Conservation (phyloP, 1,140 invertebrate genomes). For the Idris sp. region DNA sequence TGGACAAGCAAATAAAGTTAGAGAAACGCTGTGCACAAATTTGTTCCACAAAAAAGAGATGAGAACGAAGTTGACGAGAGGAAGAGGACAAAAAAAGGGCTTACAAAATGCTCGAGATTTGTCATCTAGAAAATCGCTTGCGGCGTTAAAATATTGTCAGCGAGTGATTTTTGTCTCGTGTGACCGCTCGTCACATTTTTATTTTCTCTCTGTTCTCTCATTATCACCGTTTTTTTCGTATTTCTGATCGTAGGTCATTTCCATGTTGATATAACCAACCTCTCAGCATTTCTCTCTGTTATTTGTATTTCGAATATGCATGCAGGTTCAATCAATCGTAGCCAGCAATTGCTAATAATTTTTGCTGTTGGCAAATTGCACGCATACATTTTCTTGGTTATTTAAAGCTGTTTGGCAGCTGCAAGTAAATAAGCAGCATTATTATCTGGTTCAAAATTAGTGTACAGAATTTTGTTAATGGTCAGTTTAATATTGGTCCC, state of each 20-base stretch:
- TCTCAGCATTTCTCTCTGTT: slow-evolving; percentile 5
- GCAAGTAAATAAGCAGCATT: no score
- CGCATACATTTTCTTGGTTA: no score
- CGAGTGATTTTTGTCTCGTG: slow-evolving; percentile 65
- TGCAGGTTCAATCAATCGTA: slow-evolving; percentile 5
- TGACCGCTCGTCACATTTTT: slow-evolving; percentile 30
- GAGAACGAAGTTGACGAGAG: slow-evolving; percentile 9
- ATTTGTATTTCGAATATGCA: slow-evolving; percentile 8
- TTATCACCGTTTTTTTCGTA: slow-evolving; percentile 46
- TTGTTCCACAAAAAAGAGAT: slow-evolving; percentile 41
- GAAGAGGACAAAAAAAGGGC: slow-evolving; percentile 10
- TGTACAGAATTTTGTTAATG: no score
- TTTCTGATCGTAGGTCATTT: slow-evolving; percentile 40
- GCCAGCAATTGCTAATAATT: not conserved
- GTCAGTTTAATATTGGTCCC: no score
- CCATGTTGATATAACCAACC: slow-evolving; percentile 34
- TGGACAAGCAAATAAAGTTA: slow-evolving; percentile 4
- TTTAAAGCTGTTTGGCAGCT: no score
- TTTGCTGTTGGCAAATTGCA: slow-evolving; percentile 5
- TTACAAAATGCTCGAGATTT: slow-evolving; percentile 61
- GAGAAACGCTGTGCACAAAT: slow-evolving; percentile 31
- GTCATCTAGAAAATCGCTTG: slow-evolving; percentile 69
- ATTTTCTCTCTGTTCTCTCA: slow-evolving; percentile 14
- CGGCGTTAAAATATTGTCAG: slow-evolving; percentile 68
- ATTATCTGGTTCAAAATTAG: no score